These are phyloP conservation scores for Lasioglossum albipes DNA, from an alignment of 1,140 invertebrate species.

Conservation along the genomic window DNA sequence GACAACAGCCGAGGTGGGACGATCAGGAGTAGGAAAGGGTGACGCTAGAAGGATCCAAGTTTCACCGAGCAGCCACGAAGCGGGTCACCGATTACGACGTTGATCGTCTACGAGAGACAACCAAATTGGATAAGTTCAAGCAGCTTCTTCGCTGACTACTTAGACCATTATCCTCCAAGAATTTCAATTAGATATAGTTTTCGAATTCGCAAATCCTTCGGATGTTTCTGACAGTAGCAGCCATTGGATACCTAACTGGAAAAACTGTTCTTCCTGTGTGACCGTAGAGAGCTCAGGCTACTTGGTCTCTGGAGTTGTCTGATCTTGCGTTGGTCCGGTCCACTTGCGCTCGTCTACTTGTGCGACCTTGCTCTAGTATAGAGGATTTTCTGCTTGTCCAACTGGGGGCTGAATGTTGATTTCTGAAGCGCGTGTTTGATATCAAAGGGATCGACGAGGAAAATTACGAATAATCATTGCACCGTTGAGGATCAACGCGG, in stretches of 20 bases:
- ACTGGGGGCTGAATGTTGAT: too few relatives aligned
- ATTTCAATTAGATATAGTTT: constrained; percentile 45
- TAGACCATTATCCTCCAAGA: constrained; percentile 47
- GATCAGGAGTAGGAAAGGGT: constrained; percentile 38
- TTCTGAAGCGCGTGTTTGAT: too few relatives aligned
- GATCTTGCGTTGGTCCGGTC: too few relatives aligned
- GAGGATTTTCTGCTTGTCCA: too few relatives aligned
- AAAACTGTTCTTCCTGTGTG: too few relatives aligned
- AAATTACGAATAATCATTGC: too few relatives aligned
- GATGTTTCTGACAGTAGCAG: neutral
- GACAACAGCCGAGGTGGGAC: constrained; percentile 53
- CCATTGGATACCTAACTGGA: too few relatives aligned
- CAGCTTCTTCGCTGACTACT: constrained; percentile 49
- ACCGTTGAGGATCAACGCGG: neutral
- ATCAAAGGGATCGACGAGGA: too few relatives aligned
- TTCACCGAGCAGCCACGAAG: constrained; percentile 51
- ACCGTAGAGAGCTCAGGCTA: too few relatives aligned
- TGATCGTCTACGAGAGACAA: constrained; percentile 63
- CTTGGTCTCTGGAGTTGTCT: too few relatives aligned
- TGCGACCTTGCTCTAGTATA: too few relatives aligned
- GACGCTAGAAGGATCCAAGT: constrained; percentile 58
- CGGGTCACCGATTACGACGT: constrained; percentile 64
- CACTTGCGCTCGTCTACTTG: too few relatives aligned
- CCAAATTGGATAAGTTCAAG: constrained; percentile 65
- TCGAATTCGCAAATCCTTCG: constrained; percentile 33